Base-by-base conservation (phyloP, 2,113 vertebrate species). In the Hiodon alosoides region DNA sequence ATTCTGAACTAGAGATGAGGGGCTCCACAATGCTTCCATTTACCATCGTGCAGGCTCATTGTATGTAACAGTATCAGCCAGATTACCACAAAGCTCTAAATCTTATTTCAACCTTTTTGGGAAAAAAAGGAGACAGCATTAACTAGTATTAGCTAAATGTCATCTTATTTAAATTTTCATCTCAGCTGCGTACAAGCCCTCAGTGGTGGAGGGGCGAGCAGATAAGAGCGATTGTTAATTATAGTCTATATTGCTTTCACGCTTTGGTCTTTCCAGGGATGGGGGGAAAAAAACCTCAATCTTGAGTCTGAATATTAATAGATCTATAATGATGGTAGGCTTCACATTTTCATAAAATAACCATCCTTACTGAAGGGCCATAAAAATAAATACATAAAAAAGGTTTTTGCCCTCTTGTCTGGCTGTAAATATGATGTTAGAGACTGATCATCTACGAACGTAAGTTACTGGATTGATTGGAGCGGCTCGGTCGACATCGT, bases 161-260 rank as follows among this genome's bases (percentile, higher is more conserved):
- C 54, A 58, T 46, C 65, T 75, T 68, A 68, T 75, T 68, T 72
- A 59, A 72, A 72, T 72, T 51, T 59, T 75, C 59, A 75, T 75
- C 65, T 14, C 11, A 17, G 55, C 55, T 48, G 61, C 9, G 8
- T 48, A 47, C 14, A 73, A 74, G 64, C 4, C 64, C 31, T 66
- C 16, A 46, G 62, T 31, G 6, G 3, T 59, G 47, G 57, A 60
- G 57, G 57, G 70, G 57, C 10, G 16, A 4, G 46, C 10, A 47
- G 70, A 72, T 57, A 48, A 4, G 31, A 74, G 62, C 47, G 7
- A 31, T 7, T 53, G 16, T 65, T 73, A 65, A 65, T 58, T 67
- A n/a, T 57, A 55, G 51, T 67, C 62, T 64, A 3, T 53, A 4
- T 48, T 9, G 53, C 62, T 75, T 59, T 72, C 48, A 60, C 48